These are phyloP conservation scores for Agelaius tricolor DNA, from an alignment of 2,113 vertebrate genomes.

Conservation along the genomic window DNA sequence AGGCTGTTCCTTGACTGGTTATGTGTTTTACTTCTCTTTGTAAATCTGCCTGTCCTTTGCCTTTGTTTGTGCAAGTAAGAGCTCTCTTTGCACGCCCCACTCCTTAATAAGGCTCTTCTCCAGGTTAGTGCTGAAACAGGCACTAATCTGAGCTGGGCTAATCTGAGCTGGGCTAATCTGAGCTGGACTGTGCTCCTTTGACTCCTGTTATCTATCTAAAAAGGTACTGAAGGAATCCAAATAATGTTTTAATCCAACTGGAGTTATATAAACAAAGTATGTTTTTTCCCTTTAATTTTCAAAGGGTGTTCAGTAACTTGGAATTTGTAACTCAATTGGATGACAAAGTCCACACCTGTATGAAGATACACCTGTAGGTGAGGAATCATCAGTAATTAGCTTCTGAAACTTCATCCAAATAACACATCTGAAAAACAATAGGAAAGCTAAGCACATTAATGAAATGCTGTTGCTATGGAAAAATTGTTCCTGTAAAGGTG, in stretches of 20 bases:
- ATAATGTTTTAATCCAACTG: background rate
- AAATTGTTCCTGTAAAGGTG: background rate
- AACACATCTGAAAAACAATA: conserved; percentile 38
- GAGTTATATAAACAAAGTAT: background rate
- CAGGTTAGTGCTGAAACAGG: background rate
- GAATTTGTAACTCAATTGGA: background rate
- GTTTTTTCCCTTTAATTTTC: background rate
- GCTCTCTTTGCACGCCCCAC: background rate
- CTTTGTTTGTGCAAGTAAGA: background rate
- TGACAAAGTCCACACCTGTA: background rate
- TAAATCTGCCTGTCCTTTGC: background rate
- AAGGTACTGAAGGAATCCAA: background rate
- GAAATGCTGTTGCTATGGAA: conserved; percentile 41
- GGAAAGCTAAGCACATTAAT: background rate
- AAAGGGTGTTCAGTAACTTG: background rate
- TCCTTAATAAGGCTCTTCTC: background rate
- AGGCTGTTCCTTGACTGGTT: background rate
- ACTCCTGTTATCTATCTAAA: background rate
- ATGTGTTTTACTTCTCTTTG: background rate
- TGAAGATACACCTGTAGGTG: background rate
- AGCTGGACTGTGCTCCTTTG: background rate
- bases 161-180: background rate
- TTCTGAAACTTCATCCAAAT: conserved; percentile 41
- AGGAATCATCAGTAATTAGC: background rate
- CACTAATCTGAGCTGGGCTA: background rate